These are phyloP conservation scores for Therioaphis trifolii DNA, from an alignment of 2,888 invertebrate genomes.

Conservation along the genomic window DNA sequence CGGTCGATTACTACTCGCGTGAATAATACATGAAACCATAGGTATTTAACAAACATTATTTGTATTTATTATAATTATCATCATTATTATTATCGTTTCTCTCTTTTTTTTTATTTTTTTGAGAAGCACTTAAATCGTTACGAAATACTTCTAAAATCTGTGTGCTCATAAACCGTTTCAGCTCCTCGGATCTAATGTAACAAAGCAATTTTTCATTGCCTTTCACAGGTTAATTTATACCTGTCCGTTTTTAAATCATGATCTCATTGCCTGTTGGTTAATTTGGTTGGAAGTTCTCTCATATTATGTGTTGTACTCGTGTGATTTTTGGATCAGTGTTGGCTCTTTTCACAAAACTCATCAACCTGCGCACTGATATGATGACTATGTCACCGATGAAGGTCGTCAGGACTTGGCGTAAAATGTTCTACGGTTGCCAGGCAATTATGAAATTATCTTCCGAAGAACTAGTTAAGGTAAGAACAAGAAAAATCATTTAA, in stretches of 20 bases:
- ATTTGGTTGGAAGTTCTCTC: constrained; percentile 13
- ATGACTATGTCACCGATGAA: constrained; percentile 64
- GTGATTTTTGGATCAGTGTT: constrained; percentile 44
- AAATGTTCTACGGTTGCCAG: constrained; percentile 69
- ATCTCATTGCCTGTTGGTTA: background rate
- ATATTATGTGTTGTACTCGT: constrained; percentile 42
- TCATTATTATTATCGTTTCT: no score
- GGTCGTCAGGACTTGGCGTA: constrained; percentile 69
- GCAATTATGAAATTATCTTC: constrained; percentile 69
- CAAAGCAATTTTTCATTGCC: background rate
- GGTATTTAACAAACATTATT: no score
- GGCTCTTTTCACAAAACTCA: constrained; percentile 38
- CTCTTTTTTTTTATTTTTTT: no score
- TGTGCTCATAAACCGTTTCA: background rate
- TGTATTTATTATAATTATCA: no score
- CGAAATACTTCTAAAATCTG: no score
- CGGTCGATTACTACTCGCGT: no score
- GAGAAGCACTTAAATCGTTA: no score
- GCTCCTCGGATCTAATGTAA: background rate
- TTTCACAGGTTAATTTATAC: background rate
- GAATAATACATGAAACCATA: no score
- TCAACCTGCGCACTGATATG: constrained; percentile 5
- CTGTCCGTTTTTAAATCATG: background rate
- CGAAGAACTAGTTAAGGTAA: constrained; percentile 70
- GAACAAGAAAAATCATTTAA: constrained; percentile 21